Percentiles rank a stretch among this genome's conserved stretches.
phyloP scores from a whole-genome alignment of 2,888 invertebrate species.

The Oscheius sp. region DNA sequence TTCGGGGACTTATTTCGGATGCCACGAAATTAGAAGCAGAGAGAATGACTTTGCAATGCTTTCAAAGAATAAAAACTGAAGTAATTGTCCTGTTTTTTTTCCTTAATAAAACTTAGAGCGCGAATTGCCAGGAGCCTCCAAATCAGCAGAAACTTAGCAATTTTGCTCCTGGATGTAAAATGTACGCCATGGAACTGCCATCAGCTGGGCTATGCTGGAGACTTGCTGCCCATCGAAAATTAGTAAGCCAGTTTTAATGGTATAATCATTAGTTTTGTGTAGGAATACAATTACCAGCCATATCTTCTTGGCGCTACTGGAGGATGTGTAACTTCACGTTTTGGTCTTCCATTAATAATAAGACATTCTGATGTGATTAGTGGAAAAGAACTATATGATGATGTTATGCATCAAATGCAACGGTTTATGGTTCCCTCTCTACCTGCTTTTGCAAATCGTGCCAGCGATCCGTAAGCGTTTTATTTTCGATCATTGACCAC shows the following conservation, averaged over 20 bases:
- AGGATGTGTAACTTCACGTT: slow-evolving; percentile 55
- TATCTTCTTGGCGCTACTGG: slow-evolving; percentile 59
- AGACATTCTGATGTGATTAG: slow-evolving; percentile 42
- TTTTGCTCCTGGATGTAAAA: slow-evolving; percentile 45
- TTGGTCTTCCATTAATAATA: slow-evolving; percentile 59
- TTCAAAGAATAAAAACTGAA: slow-evolving; percentile 45
- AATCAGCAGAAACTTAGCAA: slow-evolving; percentile 36
- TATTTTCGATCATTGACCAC: neutral
- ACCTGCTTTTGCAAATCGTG: slow-evolving; percentile 55
- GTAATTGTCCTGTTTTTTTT: slow-evolving; percentile 23
- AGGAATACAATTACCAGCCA: slow-evolving; percentile 61
- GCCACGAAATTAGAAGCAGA: slow-evolving; percentile 37
- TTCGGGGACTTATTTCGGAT: slow-evolving; percentile 46
- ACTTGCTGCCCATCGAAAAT: slow-evolving; percentile 55
- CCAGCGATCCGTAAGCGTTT: slow-evolving; percentile 62
- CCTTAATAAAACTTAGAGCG: neutral
- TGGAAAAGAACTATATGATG: slow-evolving; percentile 53
- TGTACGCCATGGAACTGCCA: slow-evolving; percentile 55
- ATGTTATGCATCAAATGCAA: slow-evolving; percentile 71
- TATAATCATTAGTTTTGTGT: too few relatives aligned
- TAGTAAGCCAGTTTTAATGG: neutral
- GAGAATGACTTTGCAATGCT: slow-evolving; percentile 48
- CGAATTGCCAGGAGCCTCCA: neutral
- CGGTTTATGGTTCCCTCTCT: slow-evolving; percentile 54
- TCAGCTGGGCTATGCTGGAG: slow-evolving; percentile 41